Conservation (phyloP, 1,140 invertebrate species). For the Leptinotarsa texana region DNA sequence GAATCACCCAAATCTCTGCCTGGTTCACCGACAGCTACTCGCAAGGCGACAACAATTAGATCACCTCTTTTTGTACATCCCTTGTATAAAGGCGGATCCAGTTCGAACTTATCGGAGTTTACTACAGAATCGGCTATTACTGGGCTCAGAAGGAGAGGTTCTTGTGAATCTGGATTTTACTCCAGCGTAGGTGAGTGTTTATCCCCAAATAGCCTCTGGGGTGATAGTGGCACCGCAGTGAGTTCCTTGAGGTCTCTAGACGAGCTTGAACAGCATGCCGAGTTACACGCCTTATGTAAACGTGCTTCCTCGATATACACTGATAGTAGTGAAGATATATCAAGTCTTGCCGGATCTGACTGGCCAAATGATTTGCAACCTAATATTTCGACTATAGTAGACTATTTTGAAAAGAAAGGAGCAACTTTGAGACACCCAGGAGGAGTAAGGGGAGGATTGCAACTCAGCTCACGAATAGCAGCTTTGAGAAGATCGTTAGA, state of each 20-base stretch:
- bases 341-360: slow-evolving; percentile 76
- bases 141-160: slow-evolving; percentile 70
- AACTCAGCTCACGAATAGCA: slow-evolving; percentile 48
- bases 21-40: slow-evolving; percentile 56
- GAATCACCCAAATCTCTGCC: slow-evolving; percentile 58
- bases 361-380: slow-evolving; percentile 65
- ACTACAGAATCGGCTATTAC: slow-evolving; percentile 40
- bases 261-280: slow-evolving; percentile 59
- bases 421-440: slow-evolving; percentile 45
- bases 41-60: slow-evolving; percentile 48
- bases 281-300: slow-evolving; percentile 62
- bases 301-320: slow-evolving; percentile 83
- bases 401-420: slow-evolving; percentile 83
- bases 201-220: slow-evolving; percentile 54
- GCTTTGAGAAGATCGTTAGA: slow-evolving; percentile 48
- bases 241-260: slow-evolving; percentile 65
- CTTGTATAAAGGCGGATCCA: slow-evolving; percentile 54
- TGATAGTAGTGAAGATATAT: slow-evolving; percentile 83
- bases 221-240: slow-evolving; percentile 56
- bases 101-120: slow-evolving; percentile 54
- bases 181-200: slow-evolving; percentile 64
- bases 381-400: slow-evolving; percentile 82
- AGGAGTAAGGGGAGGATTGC: slow-evolving; percentile 42
- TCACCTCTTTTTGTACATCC: slow-evolving; percentile 40
- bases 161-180: slow-evolving; percentile 87